Base-by-base conservation (phyloP, 2,888 invertebrate species). In the Neria commutata region DNA sequence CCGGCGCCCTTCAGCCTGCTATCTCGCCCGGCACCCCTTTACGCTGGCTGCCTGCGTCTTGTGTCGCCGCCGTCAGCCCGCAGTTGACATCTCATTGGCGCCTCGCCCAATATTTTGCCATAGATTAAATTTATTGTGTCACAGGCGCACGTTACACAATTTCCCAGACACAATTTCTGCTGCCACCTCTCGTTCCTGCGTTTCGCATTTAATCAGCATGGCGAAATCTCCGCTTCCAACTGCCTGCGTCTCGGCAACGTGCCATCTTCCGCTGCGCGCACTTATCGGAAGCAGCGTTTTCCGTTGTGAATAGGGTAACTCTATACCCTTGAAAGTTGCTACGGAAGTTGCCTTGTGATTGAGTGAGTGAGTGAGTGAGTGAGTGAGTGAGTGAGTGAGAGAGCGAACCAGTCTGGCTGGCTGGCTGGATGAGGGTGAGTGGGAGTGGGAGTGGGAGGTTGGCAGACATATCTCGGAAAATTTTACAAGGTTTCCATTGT, bases 71-170 rank as follows among this genome's bases (percentile, higher is more conserved):
- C n/a, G 4, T 37, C 4, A n/a, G 11, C 29, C n/a, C 49, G 8
- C 40, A 42, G 53, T 52, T 52, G 60, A 62, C 64, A 61, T 59
- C 48, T 54, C 49, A 58, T 60, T 66, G 67, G 67, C 67, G 66
- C 64, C 67, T 60, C 60, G 63, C 62, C 63, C 65, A 60, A 54
- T 62, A 56, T 60, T 58, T 54, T 50, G 53, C 37, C 34, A 34
- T 34, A 51, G 48, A 54, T 54, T 61, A 60, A 60, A 58, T 63
- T 60, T 55, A 51, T 62, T 58, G 61, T 45, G 56, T 50, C 60
- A 50, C 40, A 59, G 50, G 59, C 54, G 40, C 23, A 24, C 17
- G 19, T 5, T 21, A 51, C 19, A 10, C n/a, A 21, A 56, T 23
- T 26, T 14, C n/a, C 37, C 37, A 37, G 37, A 37, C 37, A 37